phyloP scores from a whole-genome alignment of 2,113 vertebrate species.

The Sterrhoptilus dennistouni region DNA sequence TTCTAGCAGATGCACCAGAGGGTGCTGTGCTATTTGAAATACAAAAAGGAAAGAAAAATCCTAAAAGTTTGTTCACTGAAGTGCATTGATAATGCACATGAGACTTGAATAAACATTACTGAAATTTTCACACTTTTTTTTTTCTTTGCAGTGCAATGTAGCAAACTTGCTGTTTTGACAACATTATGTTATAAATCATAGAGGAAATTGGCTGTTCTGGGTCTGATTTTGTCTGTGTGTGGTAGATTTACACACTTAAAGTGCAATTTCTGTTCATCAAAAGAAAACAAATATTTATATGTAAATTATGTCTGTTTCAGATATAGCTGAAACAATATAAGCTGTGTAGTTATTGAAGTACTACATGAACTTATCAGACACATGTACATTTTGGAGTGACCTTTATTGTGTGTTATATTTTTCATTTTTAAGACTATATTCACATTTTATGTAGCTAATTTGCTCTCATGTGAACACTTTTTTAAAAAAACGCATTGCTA shows the following conservation, averaged over 20 bases:
- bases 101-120: not conserved
- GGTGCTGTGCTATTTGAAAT: slow-evolving; percentile 74
- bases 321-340: not conserved
- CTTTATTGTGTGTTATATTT: not conserved
- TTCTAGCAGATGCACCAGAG: slow-evolving; percentile 71
- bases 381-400: not conserved
- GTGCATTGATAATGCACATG: not conserved
- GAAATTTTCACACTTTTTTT: not conserved
- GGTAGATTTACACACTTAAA: not conserved
- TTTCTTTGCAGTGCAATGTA: not conserved
- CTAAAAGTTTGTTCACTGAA: not conserved
- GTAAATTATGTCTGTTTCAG: not conserved
- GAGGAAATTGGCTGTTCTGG: not conserved
- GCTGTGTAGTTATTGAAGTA: not conserved
- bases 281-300: not conserved
- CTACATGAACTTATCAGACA: not conserved
- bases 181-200: not conserved
- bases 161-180: not conserved
- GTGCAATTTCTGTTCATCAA: not conserved
- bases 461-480: not conserved
- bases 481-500: not conserved
- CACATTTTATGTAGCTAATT: not conserved
- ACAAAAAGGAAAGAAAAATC: not conserved
- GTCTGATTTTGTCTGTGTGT: not conserved
- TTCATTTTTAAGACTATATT: not conserved